Evolutionary conservation across 2,888 invertebrate species (phyloP).

Genomic region (Hypolimnas misippus): DNA sequence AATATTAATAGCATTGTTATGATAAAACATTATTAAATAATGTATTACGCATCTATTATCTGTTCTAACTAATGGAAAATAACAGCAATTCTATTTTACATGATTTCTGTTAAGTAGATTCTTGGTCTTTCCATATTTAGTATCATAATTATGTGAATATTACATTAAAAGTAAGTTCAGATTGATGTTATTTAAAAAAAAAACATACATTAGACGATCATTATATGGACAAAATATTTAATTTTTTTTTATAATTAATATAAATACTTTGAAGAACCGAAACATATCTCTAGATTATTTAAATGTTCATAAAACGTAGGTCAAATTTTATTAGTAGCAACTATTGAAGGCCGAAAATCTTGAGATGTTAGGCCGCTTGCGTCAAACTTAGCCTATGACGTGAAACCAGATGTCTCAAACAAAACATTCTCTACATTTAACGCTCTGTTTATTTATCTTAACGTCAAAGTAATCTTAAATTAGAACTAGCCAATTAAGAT

Average conservation of each 20-base stretch:
- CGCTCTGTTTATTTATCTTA: constrained; percentile 57
- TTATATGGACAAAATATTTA: too few species aligned
- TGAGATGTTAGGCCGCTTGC: constrained; percentile 43
- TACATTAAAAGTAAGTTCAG: too few species aligned
- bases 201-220: too few species aligned
- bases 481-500: constrained; percentile 20
- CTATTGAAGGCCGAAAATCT: constrained; percentile 3
- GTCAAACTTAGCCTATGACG: constrained; percentile 49
- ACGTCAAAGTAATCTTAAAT: constrained; percentile 57
- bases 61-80: constrained; percentile 6
- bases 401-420: constrained; percentile 65
- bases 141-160: neutral
- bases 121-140: neutral
- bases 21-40: neutral
- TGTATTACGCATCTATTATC: neutral
- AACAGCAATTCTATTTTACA: neutral
- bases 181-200: too few species aligned
- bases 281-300: too few species aligned
- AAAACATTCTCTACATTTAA: constrained; percentile 52
- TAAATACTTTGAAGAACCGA: too few species aligned
- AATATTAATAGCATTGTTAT: neutral
- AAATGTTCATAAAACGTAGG: too few species aligned
- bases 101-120: neutral
- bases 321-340: neutral
- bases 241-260: too few species aligned